phyloP scores from a whole-genome alignment of 2,888 invertebrate species.

The Cataglyphis altisquamis region DNA sequence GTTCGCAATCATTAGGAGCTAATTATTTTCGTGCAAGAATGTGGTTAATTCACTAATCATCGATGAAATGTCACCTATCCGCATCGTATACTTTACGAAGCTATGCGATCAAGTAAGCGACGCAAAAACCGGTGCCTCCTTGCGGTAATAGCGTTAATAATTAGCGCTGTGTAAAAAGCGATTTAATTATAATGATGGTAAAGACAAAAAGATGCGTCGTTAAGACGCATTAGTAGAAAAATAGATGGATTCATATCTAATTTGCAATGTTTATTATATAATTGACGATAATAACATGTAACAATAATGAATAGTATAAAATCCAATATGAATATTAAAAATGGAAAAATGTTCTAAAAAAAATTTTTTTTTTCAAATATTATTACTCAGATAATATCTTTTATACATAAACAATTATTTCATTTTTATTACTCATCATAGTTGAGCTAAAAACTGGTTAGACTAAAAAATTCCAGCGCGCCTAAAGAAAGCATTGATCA shows the following conservation, averaged over 20 bases:
- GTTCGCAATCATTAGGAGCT: slow-evolving; percentile 20
- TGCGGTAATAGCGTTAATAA: slow-evolving; percentile 19
- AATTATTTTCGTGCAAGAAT: slow-evolving; percentile 16
- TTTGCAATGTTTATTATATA: neutral
- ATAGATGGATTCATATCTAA: neutral
- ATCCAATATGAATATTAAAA: neutral
- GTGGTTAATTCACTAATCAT: slow-evolving; percentile 33
- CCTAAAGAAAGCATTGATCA: neutral
- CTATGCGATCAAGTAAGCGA: neutral
- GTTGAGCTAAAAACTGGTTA: neutral
- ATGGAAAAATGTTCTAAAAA: neutral
- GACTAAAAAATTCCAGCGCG: neutral
- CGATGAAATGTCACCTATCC: slow-evolving; percentile 19
- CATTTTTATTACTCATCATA: neutral
- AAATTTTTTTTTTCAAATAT: neutral
- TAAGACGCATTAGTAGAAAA: neutral
- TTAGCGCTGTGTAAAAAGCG: slow-evolving; percentile 4
- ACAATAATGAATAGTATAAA: neutral
- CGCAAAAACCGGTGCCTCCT: neutral
- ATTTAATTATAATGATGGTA: neutral
- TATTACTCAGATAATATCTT: neutral
- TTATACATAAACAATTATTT: neutral
- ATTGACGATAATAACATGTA: neutral
- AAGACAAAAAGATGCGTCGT: no score
- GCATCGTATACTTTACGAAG: neutral